These are phyloP conservation scores for Felis chaus DNA, from an alignment of 2,113 vertebrate species.

Conservation along the genomic window DNA sequence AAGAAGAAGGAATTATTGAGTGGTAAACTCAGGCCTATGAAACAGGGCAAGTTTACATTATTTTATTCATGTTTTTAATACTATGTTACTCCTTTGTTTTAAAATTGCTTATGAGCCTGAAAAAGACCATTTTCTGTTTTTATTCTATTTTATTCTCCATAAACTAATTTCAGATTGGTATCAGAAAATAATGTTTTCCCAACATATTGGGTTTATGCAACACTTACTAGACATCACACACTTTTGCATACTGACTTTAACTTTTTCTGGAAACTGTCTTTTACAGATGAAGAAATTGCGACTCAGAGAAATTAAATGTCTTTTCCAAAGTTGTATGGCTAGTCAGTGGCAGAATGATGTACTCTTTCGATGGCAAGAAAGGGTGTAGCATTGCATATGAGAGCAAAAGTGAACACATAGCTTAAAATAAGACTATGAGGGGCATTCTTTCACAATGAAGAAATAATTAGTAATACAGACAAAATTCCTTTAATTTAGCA, in stretches of 20 bases:
- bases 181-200: constrained; percentile 3
- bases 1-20: constrained; percentile 29
- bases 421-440: not conserved
- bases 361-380: not conserved
- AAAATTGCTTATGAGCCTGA: not conserved
- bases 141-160: not conserved
- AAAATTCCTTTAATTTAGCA: constrained; percentile 27
- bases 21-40: not conserved
- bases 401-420: not conserved
- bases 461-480: not conserved
- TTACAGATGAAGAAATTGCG: not conserved
- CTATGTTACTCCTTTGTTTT: not conserved
- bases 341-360: not conserved
- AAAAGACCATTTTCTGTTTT: not conserved
- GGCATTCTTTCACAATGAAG: constrained; percentile 6
- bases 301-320: constrained; percentile 16
- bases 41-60: not conserved
- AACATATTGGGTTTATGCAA: not conserved
- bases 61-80: constrained; percentile 45
- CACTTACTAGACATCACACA: not conserved
- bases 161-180: not conserved
- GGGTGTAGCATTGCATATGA: not conserved
- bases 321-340: not conserved
- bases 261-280: not conserved
- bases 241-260: constrained; percentile 14